Evolutionary conservation across 2,113 vertebrate species (phyloP).

Genomic region (Stigmatopora nigra): DNA sequence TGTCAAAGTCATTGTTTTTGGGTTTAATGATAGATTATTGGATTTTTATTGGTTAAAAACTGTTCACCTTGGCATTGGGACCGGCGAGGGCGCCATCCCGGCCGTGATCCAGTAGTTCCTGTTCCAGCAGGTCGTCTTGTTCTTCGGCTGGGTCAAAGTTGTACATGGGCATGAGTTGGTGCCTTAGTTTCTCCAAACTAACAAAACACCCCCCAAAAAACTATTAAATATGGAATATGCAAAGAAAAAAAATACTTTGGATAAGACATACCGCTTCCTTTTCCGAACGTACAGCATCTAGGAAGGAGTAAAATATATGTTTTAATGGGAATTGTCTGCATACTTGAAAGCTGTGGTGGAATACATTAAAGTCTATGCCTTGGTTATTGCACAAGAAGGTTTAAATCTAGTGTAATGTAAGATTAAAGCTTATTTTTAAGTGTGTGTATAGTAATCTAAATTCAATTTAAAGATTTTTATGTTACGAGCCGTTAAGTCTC

Average conservation of each 20-base stretch:
- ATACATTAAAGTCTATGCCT: too few species aligned
- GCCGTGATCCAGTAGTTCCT: slow-evolving; percentile 90
- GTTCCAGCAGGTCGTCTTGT: slow-evolving; percentile 93
- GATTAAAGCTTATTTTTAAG: too few species aligned
- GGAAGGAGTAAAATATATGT: slow-evolving; percentile 35
- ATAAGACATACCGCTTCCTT: slow-evolving; percentile 81
- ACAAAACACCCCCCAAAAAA: not conserved
- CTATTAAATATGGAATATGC: not conserved
- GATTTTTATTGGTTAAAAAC: not conserved
- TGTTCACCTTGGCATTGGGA: slow-evolving; percentile 67
- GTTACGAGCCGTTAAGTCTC: too few species aligned
- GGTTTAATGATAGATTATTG: too few species aligned
- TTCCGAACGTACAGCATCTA: slow-evolving; percentile 96
- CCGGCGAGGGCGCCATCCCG: slow-evolving; percentile 73
- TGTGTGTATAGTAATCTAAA: too few species aligned
- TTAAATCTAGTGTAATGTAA: too few species aligned
- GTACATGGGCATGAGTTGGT: slow-evolving; percentile 99
- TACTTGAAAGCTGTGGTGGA: too few species aligned
- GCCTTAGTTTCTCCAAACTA: slow-evolving; percentile 92
- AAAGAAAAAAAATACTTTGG: not conserved
- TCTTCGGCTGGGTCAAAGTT: slow-evolving; percentile 96
- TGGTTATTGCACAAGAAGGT: too few species aligned
- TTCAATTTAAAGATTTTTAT: too few species aligned
- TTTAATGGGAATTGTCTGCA: too few species aligned
- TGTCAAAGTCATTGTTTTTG: not conserved